Conservation (phyloP, 2,113 vertebrate species). For the Gadus chalcogrammus region DNA sequence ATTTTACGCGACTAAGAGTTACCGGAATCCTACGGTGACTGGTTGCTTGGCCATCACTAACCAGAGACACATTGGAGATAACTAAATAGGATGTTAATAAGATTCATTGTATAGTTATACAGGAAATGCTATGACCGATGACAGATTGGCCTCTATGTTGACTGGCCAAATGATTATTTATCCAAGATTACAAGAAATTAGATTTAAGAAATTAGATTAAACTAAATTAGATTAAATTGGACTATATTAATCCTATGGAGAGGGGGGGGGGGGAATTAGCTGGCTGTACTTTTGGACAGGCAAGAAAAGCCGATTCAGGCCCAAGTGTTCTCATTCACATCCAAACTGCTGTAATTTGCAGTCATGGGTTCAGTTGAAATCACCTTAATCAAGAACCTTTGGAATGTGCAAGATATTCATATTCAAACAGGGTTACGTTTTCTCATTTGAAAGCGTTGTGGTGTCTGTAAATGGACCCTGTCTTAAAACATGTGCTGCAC, state of each 20-base stretch:
- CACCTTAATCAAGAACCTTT: too few relatives aligned
- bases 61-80: slow-evolving; percentile 42
- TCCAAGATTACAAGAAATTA: neutral
- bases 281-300: neutral
- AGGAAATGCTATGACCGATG: too few relatives aligned
- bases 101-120: neutral
- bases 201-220: neutral
- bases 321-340: neutral
- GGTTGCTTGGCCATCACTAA: slow-evolving; percentile 46
- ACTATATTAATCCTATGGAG: neutral
- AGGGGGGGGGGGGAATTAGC: neutral
- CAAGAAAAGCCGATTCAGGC: neutral
- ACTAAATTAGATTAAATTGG: neutral
- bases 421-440: too few relatives aligned
- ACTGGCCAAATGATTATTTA: neutral
- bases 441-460: too few relatives aligned
- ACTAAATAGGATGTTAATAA: neutral
- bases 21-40: slow-evolving; percentile 36
- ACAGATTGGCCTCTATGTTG: neutral
- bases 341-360: neutral
- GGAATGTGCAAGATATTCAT: too few relatives aligned
- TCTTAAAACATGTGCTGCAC: too few relatives aligned
- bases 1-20: slow-evolving; percentile 64
- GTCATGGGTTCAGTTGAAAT: neutral
- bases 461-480: too few relatives aligned